A percentile compares a stretch with the other conserved stretches of the same genome.
phyloP scores from a whole-genome alignment of 2,113 vertebrate species.

The Leptobrachium leishanense region DNA sequence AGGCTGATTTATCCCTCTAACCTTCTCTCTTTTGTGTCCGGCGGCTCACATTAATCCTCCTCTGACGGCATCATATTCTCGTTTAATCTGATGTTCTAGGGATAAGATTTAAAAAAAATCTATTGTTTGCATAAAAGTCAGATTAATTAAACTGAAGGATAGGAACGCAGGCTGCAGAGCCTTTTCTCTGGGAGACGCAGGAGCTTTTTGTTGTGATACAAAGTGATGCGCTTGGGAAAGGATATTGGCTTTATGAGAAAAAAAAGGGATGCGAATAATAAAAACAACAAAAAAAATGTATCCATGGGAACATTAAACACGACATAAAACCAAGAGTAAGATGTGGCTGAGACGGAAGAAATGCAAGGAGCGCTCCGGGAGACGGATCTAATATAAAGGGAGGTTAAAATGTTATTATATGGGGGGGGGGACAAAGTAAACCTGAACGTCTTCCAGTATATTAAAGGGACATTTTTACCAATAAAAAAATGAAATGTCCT shows the following conservation, averaged over 20 bases:
- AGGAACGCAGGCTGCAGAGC: neutral
- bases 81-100: slow-evolving; percentile 25
- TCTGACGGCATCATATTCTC: slow-evolving; percentile 7
- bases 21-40: no score
- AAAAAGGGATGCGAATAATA: neutral
- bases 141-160: slow-evolving; percentile 36
- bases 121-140: slow-evolving; percentile 20
- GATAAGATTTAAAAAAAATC: slow-evolving; percentile 11
- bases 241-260: slow-evolving; percentile 9
- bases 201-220: no score
- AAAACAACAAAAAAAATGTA: neutral
- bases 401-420: no score
- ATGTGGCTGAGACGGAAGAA: neutral
- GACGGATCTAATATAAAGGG: neutral
- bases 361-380: neutral
- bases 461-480: no score
- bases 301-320: slow-evolving; percentile 21
- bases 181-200: neutral
- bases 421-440: neutral
- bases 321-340: neutral
- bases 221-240: neutral
- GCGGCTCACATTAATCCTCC: neutral
- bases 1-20: no score
- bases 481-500: no score
- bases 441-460: neutral